These are phyloP conservation scores for Pseudonaja textilis DNA, from an alignment of 2,113 vertebrate species.

Conservation along the genomic window DNA sequence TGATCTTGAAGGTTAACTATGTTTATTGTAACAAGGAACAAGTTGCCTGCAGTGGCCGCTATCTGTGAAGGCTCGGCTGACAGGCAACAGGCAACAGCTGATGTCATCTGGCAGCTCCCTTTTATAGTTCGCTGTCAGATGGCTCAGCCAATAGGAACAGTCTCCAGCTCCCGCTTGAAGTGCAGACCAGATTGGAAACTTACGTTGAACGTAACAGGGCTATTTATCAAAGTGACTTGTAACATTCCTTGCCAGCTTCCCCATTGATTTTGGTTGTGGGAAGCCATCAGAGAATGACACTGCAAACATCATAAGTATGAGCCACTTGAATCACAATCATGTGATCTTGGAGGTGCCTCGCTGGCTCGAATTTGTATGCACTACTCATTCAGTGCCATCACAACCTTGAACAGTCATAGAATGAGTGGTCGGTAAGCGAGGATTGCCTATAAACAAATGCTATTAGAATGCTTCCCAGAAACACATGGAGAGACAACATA, in stretches of 20 bases:
- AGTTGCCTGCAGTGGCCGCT: no score
- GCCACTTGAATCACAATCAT: neutral
- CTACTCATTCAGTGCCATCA: neutral
- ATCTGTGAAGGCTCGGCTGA: no score
- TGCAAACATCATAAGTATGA: neutral
- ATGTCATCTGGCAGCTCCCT: no score
- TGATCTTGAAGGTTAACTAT: no score
- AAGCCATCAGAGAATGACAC: neutral
- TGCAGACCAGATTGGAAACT: no score
- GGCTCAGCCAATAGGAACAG: no score
- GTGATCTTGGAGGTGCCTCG: accelerated
- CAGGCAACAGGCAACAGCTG: no score
- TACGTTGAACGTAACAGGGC: no score
- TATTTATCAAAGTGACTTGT: neutral
- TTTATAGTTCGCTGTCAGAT: no score
- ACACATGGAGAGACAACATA: neutral
- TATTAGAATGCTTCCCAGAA: neutral
- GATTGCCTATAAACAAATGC: neutral
- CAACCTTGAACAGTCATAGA: neutral
- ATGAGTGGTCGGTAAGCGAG: neutral
- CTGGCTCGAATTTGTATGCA: neutral
- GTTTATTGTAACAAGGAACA: no score
- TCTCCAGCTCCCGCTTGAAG: no score
- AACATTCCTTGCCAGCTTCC: neutral
- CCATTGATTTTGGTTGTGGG: neutral